Conservation (phyloP, 2,113 vertebrate species). For the Tenrec ecaudatus region DNA sequence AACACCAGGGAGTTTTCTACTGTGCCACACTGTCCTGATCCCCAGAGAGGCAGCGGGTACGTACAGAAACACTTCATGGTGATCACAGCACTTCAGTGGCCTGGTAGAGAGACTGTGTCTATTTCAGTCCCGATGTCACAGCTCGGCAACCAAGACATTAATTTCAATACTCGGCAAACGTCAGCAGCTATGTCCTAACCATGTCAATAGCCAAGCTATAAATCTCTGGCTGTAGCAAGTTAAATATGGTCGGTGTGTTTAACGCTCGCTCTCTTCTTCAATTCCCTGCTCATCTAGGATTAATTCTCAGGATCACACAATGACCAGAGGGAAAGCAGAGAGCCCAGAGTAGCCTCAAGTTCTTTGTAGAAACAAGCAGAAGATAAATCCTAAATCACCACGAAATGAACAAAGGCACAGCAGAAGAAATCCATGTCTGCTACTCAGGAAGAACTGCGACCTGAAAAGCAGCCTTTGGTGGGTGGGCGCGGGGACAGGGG, state of each 20-base stretch:
- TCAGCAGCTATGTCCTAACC: conserved; percentile 28
- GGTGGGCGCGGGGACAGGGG: rapidly evolving
- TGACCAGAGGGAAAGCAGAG: conserved; percentile 67
- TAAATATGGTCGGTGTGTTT: conserved; percentile 20
- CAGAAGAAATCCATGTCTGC: conserved; percentile 11
- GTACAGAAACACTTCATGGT: background rate
- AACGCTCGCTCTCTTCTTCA: background rate
- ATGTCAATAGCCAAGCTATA: conserved; percentile 31
- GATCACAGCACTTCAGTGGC: conserved; percentile 30
- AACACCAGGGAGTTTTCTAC: background rate
- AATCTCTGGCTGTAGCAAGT: conserved; percentile 65
- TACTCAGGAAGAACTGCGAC: conserved; percentile 29
- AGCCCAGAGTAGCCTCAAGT: background rate
- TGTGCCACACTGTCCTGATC: background rate
- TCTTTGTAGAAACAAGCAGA: conserved; percentile 55
- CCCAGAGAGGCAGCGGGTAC: conserved; percentile 13
- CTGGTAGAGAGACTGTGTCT: background rate
- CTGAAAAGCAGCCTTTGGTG: conserved; percentile 2
- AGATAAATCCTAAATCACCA: conserved; percentile 65
- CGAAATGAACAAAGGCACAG: background rate
- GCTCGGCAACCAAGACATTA: conserved; percentile 48
- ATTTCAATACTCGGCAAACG: conserved; percentile 12
- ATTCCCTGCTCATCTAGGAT: conserved; percentile 44
- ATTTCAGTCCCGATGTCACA: conserved; percentile 30
- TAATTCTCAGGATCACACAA: conserved; percentile 68